These are phyloP conservation scores for Muschampia plurimacula DNA, from an alignment of 2,888 invertebrate species.

Conservation along the genomic window DNA sequence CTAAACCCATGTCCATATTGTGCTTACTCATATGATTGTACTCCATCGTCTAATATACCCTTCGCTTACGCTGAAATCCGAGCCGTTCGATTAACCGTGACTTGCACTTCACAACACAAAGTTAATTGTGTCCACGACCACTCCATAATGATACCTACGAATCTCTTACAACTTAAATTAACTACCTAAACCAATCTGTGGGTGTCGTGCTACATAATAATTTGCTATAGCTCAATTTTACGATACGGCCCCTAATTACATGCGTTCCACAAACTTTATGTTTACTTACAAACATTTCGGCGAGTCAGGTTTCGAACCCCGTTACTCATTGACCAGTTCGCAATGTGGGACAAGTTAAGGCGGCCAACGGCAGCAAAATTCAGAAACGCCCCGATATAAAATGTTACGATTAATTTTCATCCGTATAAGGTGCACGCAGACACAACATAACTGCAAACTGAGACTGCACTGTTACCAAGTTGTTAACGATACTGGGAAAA, in stretches of 20 bases:
- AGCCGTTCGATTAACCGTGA: slow-evolving; percentile 76
- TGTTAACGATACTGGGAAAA: slow-evolving; percentile 76
- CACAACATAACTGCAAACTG: slow-evolving; percentile 64
- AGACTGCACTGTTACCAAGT: slow-evolving; percentile 67
- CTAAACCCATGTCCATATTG: slow-evolving; percentile 60
- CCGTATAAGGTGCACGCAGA: slow-evolving; percentile 52
- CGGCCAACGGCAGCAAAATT: slow-evolving; percentile 50
- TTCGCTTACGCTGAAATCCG: slow-evolving; percentile 69
- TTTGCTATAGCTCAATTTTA: slow-evolving; percentile 39
- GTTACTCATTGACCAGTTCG: slow-evolving; percentile 54
- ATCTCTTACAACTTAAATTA: slow-evolving; percentile 37
- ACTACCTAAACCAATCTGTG: slow-evolving; percentile 35
- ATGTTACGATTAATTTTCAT: slow-evolving; percentile 61
- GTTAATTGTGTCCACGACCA: slow-evolving; percentile 72
- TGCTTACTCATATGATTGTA: slow-evolving; percentile 64
- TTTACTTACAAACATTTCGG: slow-evolving; percentile 48
- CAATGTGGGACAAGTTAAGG: slow-evolving; percentile 46
- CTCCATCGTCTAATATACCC: slow-evolving; percentile 62
- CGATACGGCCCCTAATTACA: slow-evolving; percentile 38
- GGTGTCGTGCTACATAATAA: slow-evolving; percentile 36
- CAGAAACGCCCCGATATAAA: slow-evolving; percentile 53
- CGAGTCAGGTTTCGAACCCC: slow-evolving; percentile 59
- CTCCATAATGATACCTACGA: slow-evolving; percentile 36
- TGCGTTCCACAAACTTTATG: slow-evolving; percentile 39
- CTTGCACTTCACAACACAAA: slow-evolving; percentile 73